Base-by-base conservation (phyloP, 2,113 vertebrate species). In the Poecile atricapillus region DNA sequence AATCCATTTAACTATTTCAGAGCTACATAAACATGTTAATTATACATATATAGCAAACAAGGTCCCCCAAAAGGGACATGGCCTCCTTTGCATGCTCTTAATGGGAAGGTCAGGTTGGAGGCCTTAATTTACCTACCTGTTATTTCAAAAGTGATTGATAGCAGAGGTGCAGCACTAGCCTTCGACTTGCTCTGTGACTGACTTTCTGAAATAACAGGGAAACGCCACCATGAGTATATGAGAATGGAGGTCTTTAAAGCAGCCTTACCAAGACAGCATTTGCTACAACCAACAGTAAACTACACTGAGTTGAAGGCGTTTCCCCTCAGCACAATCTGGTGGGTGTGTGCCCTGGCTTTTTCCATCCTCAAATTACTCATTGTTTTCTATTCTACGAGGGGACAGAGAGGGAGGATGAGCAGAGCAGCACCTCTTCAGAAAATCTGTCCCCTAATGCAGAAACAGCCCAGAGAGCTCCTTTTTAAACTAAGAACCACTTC, bases 111-210 rank as follows among this genome's bases (percentile, higher is more conserved):
- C 58, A 65, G 74, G 69, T 94, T 83, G 67, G 90, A 93, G 82
- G 76, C 95, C 90, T 97, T 73, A 56, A 96, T 97, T 96, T 85
- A 98, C 97, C 96, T 98, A 99, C 98, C 98, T 99, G 98, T 98
- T 96, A 98, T 98, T 98, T 99, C 98, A 98, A 98, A 99, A 97
- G 97, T 98, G 98, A 99, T 98, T 70, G 98, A 99, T 93, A 99
- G 98, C 93, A 99, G 98, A 94, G 98, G 98, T 87, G 98, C 98
- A 96, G 97, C 98, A 96, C 98, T 99, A 98, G 98, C 97, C 97
- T 98, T 99, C 95, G 83, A 98, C 85, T 94, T 98, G 94, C 97
- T 98, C 96, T 98, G 97, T 96, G 98, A 98, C 95, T 98, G 98
- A 98, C 97, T 98, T 94, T 98, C 98, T 99, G 98, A 97, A 98